Conservation (phyloP, 2,113 vertebrate genomes). For the Megaptera novaeangliae region DNA sequence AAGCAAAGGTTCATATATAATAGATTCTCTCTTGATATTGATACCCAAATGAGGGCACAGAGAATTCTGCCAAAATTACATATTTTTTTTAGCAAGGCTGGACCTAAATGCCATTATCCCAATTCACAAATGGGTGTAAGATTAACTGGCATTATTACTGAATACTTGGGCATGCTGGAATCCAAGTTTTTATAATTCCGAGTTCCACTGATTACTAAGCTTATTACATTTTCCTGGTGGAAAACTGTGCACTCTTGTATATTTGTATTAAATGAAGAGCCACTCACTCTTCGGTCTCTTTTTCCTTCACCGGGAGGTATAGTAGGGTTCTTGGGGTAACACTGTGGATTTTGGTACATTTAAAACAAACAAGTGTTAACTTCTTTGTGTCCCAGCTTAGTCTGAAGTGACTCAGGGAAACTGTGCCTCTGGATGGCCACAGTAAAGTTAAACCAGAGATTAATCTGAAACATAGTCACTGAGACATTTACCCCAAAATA, state of each 20-base stretch:
- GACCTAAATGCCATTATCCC: background rate
- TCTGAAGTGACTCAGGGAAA: background rate
- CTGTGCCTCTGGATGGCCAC: background rate
- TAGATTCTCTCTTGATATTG: background rate
- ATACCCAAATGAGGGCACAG: background rate
- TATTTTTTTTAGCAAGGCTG: background rate
- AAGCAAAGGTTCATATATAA: background rate
- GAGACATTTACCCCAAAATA: background rate
- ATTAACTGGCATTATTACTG: background rate
- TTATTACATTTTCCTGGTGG: background rate
- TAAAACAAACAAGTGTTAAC: background rate
- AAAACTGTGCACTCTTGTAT: background rate
- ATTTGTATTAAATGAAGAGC: background rate
- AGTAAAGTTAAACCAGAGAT: background rate
- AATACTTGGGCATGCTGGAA: background rate
- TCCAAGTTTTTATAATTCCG: background rate
- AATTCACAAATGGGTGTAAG: background rate
- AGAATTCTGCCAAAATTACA: background rate
- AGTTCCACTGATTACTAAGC: background rate
- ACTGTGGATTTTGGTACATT: background rate
- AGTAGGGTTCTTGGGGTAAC: rapidly evolving
- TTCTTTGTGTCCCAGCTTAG: background rate
- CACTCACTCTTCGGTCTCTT: background rate
- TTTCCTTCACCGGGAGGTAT: background rate
- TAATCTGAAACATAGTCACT: background rate